phyloP scores from a whole-genome alignment of 2,113 vertebrate species.

The Gymnogyps californianus region DNA sequence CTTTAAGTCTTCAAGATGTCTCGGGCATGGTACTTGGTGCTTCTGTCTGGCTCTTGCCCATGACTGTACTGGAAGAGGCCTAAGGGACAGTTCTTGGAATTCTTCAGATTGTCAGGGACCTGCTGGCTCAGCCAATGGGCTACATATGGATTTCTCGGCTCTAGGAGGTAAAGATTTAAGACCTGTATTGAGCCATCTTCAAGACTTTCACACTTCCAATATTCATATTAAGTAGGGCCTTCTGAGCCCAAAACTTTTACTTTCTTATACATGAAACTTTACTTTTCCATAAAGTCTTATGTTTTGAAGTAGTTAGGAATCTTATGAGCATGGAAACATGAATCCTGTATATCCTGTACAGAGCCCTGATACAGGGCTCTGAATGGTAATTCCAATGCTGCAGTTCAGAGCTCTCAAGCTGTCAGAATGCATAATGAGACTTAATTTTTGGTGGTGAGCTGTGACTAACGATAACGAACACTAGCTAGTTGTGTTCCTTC shows the following conservation, averaged over 20 bases:
- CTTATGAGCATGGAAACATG: neutral
- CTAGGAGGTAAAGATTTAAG: neutral
- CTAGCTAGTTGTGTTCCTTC: neutral
- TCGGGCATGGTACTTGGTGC: neutral
- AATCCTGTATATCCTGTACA: neutral
- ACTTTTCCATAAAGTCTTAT: neutral
- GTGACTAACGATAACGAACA: neutral
- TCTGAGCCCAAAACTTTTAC: neutral
- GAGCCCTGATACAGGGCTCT: neutral
- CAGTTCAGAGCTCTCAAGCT: neutral
- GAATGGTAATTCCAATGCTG: neutral
- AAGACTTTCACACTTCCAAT: neutral
- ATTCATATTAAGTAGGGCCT: neutral
- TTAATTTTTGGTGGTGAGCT: neutral
- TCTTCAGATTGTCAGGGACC: neutral
- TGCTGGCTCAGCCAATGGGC: neutral
- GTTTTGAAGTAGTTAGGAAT: neutral
- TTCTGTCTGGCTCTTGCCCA: neutral
- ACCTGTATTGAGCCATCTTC: neutral
- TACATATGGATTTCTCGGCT: neutral
- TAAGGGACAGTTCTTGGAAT: conserved; percentile 2
- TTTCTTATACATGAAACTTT: neutral
- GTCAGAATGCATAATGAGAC: neutral
- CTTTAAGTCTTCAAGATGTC: neutral
- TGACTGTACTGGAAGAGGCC: neutral